Percentiles rank a stretch among this genome's conserved stretches.
Conservation (phyloP, 2,113 vertebrate genomes). For the Petrocephalus zakoni region DNA sequence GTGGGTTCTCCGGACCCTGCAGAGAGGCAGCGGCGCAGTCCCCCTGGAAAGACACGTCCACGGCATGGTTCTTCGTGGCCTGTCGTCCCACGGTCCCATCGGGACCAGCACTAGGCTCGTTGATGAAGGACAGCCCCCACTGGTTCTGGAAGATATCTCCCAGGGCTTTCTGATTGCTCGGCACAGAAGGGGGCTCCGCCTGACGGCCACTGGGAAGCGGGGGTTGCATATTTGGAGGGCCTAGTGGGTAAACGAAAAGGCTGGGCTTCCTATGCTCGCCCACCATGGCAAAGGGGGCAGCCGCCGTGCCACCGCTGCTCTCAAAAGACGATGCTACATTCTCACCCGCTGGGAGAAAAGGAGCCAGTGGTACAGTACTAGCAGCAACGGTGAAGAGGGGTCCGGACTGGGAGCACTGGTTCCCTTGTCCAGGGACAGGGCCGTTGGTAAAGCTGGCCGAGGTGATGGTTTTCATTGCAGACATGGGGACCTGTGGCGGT, state of each 20-base stretch:
- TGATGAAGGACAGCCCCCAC: constrained; percentile 99
- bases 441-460: constrained; percentile 92
- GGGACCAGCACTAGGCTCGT: constrained; percentile 83
- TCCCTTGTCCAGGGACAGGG: constrained; percentile 79
- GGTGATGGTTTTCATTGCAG: constrained; percentile 96
- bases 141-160: constrained; percentile 99
- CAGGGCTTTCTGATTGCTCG: constrained; percentile 90
- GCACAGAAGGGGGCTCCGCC: constrained; percentile 72
- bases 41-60: constrained; percentile 78
- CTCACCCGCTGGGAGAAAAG: constrained; percentile 67
- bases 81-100: constrained; percentile 66
- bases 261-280: constrained; percentile 85
- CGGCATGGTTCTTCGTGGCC: constrained; percentile 61
- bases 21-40: constrained; percentile 68
- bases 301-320: constrained; percentile 53
- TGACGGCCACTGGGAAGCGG: constrained; percentile 78
- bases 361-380: constrained; percentile 69
- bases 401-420: constrained; percentile 64
- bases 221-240: constrained; percentile 93
- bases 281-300: constrained; percentile 54
- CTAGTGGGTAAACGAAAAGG: constrained; percentile 83
- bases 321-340: constrained; percentile 72
- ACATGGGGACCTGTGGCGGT: constrained; percentile 93
- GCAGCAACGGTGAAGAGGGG: constrained; percentile 81
- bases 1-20: constrained; percentile 71